A percentile compares a stretch with the other conserved stretches of the same genome.
Conservation (phyloP, 2,113 vertebrate genomes). For the Uropsilus gracilis region DNA sequence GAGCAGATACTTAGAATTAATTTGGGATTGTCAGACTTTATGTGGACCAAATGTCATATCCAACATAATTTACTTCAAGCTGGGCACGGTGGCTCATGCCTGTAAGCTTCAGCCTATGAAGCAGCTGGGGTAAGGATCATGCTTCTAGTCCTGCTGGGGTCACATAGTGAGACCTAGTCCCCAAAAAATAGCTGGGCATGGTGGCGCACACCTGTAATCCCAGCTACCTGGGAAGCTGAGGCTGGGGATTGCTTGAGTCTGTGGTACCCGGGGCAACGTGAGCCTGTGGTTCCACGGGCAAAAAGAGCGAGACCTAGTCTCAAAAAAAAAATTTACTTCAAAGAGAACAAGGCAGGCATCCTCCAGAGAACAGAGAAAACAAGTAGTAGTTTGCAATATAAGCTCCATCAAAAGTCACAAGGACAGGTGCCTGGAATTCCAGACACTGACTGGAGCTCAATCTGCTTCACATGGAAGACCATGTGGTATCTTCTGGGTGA, state of each 20-base stretch:
- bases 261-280: too few relatives aligned
- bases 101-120: too few relatives aligned
- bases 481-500: neutral
- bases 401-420: neutral
- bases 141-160: too few relatives aligned
- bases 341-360: neutral
- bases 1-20: constrained; percentile 11
- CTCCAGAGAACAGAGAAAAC: neutral
- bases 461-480: neutral
- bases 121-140: too few relatives aligned
- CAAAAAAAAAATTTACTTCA: neutral
- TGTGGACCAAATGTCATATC: neutral
- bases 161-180: too few relatives aligned
- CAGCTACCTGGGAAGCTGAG: too few relatives aligned
- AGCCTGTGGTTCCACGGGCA: too few relatives aligned
- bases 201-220: too few relatives aligned
- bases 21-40: neutral
- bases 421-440: neutral
- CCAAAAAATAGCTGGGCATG: too few relatives aligned
- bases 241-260: too few relatives aligned
- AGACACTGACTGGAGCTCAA: neutral
- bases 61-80: neutral
- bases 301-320: too few relatives aligned
- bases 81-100: too few relatives aligned
- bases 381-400: neutral